These are phyloP conservation scores for Ganaspis brasiliensis DNA, from an alignment of 2,888 invertebrate genomes.

Conservation along the genomic window DNA sequence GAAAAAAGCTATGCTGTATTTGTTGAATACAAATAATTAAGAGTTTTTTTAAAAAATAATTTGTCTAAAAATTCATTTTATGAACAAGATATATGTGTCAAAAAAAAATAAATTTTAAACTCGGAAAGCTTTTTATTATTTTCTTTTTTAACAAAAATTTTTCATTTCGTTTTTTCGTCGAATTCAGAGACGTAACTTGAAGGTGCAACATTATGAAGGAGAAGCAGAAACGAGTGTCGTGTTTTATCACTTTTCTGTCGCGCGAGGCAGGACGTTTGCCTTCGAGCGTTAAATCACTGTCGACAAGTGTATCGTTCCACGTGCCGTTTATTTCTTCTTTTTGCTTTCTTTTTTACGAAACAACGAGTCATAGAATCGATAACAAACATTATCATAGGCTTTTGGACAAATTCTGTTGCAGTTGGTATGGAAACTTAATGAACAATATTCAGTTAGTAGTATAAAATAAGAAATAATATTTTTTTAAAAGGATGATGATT, in stretches of 20 bases:
- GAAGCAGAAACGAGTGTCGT: conserved; percentile 23
- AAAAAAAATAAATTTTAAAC: too few species aligned
- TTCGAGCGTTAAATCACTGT: conserved; percentile 39
- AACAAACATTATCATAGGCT: background rate
- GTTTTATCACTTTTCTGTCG: conserved; percentile 32
- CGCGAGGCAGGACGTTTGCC: conserved; percentile 36
- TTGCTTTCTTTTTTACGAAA: background rate
- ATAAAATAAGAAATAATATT: too few species aligned
- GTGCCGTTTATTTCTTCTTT: conserved; percentile 21
- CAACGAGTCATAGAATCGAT: background rate
- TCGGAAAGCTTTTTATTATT: background rate
- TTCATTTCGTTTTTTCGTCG: background rate
- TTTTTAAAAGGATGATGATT: too few species aligned
- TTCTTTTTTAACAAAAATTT: background rate
- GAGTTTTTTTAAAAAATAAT: too few species aligned
- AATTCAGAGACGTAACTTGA: conserved; percentile 8
- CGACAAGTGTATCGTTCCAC: conserved; percentile 30
- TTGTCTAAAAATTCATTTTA: too few species aligned
- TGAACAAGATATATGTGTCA: too few species aligned
- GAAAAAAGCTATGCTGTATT: too few species aligned
- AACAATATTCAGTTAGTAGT: too few species aligned
- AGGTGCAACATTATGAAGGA: conserved; percentile 25
- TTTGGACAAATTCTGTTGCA: background rate
- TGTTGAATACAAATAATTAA: too few species aligned
- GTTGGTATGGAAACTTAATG: too few species aligned